These are phyloP conservation scores for Amphiprion percula DNA, from an alignment of 2,113 vertebrate species.

Conservation along the genomic window DNA sequence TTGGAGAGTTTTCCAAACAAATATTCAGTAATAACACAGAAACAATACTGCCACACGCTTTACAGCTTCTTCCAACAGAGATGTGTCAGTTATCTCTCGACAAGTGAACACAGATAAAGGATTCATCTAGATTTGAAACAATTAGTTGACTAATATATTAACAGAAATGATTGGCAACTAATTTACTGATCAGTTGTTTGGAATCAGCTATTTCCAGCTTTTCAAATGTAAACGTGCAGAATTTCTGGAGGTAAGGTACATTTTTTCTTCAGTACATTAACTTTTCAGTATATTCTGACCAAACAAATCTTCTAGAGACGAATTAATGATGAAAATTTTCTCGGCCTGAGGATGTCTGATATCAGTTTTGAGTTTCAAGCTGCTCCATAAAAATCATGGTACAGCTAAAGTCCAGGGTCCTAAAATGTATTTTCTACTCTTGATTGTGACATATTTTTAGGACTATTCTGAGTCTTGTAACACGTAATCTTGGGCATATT, in stretches of 20 bases:
- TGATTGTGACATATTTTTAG: not conserved
- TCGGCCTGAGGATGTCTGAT: not conserved
- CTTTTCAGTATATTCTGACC: not conserved
- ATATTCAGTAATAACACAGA: slow-evolving; percentile 33
- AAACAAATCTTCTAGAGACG: not conserved
- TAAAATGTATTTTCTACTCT: not conserved
- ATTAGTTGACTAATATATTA: not conserved
- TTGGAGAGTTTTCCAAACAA: slow-evolving; percentile 10
- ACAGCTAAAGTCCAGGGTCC: slow-evolving; percentile 3
- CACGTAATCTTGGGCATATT: slow-evolving; percentile 11
- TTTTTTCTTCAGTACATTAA: not conserved
- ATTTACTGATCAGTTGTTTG: not conserved
- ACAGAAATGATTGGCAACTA: not conserved
- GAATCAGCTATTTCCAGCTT: not conserved
- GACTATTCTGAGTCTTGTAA: slow-evolving; percentile 8
- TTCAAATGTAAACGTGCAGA: not conserved
- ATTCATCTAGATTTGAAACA: too few relatives aligned
- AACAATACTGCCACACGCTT: slow-evolving; percentile 54
- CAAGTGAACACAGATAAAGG: too few relatives aligned
- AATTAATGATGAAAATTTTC: slow-evolving; percentile 16
- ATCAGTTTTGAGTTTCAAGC: slow-evolving; percentile 1
- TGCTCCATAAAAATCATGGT: not conserved
- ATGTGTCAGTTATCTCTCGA: not conserved
- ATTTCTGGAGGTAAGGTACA: not conserved
- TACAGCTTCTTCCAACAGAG: slow-evolving; percentile 38